Evolutionary conservation across 2,888 invertebrate genomes (phyloP).

Genomic region (Schrankia costaestrigalis): DNA sequence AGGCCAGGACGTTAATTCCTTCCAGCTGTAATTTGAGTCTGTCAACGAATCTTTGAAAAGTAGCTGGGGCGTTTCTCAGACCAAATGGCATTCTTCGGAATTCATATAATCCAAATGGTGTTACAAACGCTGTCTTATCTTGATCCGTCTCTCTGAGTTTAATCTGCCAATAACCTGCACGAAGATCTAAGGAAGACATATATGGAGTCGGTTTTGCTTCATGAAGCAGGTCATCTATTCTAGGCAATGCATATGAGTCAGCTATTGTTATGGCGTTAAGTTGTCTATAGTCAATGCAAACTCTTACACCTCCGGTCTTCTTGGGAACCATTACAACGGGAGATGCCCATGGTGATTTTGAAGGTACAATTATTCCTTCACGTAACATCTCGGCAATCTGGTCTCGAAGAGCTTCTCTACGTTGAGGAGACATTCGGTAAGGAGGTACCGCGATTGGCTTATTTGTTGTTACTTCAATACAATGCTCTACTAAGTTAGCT

Average conservation of each 20-base stretch:
- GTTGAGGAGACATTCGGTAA: not conserved
- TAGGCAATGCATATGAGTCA: conserved; percentile 46
- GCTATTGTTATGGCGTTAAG: conserved; percentile 26
- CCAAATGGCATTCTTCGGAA: too few species aligned
- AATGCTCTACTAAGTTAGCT: not conserved
- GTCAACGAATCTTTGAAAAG: not conserved
- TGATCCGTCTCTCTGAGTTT: conserved; percentile 29
- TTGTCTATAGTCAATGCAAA: conserved; percentile 45
- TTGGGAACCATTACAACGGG: conserved; percentile 48
- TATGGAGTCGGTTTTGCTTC: conserved; percentile 25
- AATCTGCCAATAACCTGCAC: conserved; percentile 36
- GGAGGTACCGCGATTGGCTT: not conserved
- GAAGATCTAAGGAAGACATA: conserved; percentile 31
- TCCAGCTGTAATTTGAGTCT: conserved; percentile 1
- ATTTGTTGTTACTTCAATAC: not conserved
- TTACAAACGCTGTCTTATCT: conserved; percentile 1
- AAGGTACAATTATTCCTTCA: conserved; percentile 40
- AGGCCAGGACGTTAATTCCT: not conserved
- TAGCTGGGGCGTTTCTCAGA: not conserved
- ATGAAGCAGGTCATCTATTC: conserved; percentile 43
- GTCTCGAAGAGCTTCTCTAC: conserved; percentile 14
- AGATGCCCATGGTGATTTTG: conserved; percentile 39
- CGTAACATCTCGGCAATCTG: conserved; percentile 39
- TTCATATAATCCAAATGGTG: too few species aligned
- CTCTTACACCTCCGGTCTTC: conserved; percentile 30